Conservation (phyloP, 1,140 invertebrate genomes). For the Ctenoplectra terminalis region DNA sequence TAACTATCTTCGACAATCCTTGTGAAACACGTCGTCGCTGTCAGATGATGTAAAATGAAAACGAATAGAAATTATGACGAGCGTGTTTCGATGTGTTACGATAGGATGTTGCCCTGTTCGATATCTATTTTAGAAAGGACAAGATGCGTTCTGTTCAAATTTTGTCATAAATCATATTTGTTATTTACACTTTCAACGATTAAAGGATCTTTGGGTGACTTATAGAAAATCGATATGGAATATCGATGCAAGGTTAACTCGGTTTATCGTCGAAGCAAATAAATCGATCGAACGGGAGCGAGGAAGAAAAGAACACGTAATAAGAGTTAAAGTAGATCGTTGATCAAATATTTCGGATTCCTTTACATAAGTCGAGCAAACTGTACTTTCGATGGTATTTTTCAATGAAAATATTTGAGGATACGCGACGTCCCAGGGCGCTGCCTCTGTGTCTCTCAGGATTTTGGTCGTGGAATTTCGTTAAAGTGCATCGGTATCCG, state of each 20-base stretch:
- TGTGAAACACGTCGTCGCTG: too few relatives aligned
- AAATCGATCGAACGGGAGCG: neutral
- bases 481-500: slow-evolving; percentile 36
- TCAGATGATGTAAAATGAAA: too few relatives aligned
- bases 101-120: too few relatives aligned
- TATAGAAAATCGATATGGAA: neutral
- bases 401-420: neutral
- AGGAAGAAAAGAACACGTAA: neutral
- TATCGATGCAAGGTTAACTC: neutral
- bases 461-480: slow-evolving; percentile 40
- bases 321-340: neutral
- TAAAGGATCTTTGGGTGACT: neutral
- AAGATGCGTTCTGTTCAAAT: neutral
- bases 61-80: neutral
- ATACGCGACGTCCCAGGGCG: neutral
- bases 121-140: neutral
- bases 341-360: neutral
- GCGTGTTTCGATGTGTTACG: neutral
- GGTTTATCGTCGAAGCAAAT: neutral
- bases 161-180: neutral
- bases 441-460: neutral
- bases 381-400: neutral
- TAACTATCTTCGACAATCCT: too few relatives aligned
- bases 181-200: slow-evolving; percentile 16
- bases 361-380: too few relatives aligned